Base-by-base conservation (phyloP, 2,888 invertebrate species). In the Zelleria hepariella region DNA sequence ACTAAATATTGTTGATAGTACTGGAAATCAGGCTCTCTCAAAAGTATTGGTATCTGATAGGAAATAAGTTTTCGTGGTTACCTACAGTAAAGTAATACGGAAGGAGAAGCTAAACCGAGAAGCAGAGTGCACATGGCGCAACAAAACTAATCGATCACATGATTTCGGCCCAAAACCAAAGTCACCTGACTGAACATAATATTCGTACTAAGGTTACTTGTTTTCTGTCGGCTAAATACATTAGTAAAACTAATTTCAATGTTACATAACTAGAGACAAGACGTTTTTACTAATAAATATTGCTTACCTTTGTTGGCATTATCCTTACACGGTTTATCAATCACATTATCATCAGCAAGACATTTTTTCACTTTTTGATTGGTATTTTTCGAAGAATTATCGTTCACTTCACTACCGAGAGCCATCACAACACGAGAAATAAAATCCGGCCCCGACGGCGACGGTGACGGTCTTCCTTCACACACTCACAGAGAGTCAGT, bases 401-500 rank as follows among this genome's bases (percentile, higher is more conserved):
- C 87, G 84, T 83, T 88, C 89, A 89, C 89, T 86, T 89, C 89
- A 89, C 89, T 84, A 80, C 87, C 89, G 76, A 89, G 88, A 85
- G 89, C 89, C 89, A 89, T 89, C 87, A 89, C 89, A 89, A 89
- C 84, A 89, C 86, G 84, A 86, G 61, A 61, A 62, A 63, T 80
- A 79, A 85, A 42, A 82, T 84, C 82, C 80, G 75, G 77, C 77
- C 82, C 75, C 77, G 80, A 83, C 80, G 82, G 81, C 82, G 78
- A 85, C 87, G 80, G 80, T 74, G n/a, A n/a, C n/a, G n/a, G n/a
- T n/a, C n/a, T n/a, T n/a, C n/a, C n/a, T 75, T 75, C 74, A 77
- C 80, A 77, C 86, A 48, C 47, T 48, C 56, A 56, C n/a, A n/a
- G n/a, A n/a, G n/a, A n/a, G n/a, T 56, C 32, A 15, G 32, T 84